These are phyloP conservation scores for Campylomormyrus numenius DNA, from an alignment of 2,113 vertebrate genomes.

Conservation along the genomic window DNA sequence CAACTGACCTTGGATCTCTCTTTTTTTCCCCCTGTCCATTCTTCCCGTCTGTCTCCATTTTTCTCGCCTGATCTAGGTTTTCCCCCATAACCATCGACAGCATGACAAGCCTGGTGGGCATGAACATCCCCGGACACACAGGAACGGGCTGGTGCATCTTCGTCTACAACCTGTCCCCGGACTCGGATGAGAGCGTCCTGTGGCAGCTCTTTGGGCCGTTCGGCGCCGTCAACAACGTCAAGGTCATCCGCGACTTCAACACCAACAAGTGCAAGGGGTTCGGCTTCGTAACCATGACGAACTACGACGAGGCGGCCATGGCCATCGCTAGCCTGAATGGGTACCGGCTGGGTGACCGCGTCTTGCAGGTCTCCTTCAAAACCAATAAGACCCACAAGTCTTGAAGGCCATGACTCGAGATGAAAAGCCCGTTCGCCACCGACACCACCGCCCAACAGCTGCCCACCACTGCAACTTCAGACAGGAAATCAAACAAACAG, in stretches of 20 bases:
- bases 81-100: constrained; percentile 99
- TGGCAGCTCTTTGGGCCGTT: constrained; percentile 99
- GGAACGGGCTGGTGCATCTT: constrained; percentile 99
- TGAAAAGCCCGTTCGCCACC: constrained; percentile 43
- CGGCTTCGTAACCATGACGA: constrained; percentile 99
- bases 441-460: constrained; percentile 66
- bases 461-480: constrained; percentile 76
- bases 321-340: constrained; percentile 99
- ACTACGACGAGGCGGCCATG: constrained; percentile 99
- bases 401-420: constrained; percentile 66
- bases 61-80: constrained; percentile 66
- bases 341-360: constrained; percentile 97
- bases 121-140: constrained; percentile 98
- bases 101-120: constrained; percentile 98
- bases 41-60: not conserved
- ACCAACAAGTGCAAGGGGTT: constrained; percentile 99
- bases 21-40: constrained; percentile 16
- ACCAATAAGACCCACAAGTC: constrained; percentile 99
- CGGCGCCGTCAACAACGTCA: constrained; percentile 98
- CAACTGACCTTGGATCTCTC: constrained; percentile 10
- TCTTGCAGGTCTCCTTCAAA: constrained; percentile 99
- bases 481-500: constrained; percentile 79
- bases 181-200: constrained; percentile 97
- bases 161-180: constrained; percentile 98
- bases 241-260: constrained; percentile 99